Evolutionary conservation across 2,113 vertebrate species (phyloP).

Genomic region (Ochotona curzoniae): DNA sequence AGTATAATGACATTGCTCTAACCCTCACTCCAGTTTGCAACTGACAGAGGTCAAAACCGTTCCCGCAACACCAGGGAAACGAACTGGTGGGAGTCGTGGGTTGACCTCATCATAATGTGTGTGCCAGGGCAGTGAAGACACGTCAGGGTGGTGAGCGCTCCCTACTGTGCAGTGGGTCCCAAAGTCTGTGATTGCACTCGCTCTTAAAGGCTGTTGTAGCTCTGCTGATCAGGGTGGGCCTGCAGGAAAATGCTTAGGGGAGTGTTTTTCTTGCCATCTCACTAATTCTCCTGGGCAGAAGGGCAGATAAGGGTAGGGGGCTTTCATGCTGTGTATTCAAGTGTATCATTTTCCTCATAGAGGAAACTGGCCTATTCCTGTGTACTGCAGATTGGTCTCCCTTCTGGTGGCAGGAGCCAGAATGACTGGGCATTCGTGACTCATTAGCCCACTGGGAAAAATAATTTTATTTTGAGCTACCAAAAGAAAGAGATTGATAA

Average conservation of each 20-base stretch:
- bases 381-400: neutral
- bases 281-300: neutral
- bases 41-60: conserved; percentile 9
- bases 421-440: neutral
- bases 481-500: neutral
- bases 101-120: conserved; percentile 11
- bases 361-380: neutral
- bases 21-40: conserved; percentile 41
- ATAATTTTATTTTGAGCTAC: neutral
- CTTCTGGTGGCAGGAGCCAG: neutral
- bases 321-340: neutral
- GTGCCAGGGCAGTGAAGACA: conserved; percentile 12
- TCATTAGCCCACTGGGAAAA: neutral
- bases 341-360: neutral
- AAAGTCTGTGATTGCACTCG: neutral
- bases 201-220: neutral
- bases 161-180: neutral
- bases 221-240: neutral
- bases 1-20: conserved; percentile 54
- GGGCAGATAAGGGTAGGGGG: neutral
- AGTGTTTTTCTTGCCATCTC: neutral
- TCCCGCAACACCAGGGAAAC: neutral
- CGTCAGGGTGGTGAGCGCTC: neutral
- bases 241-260: neutral
- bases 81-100: neutral